Evolutionary conservation across 2,797 vertebrate genomes (phyloP).

Genomic region (Mus caroli): DNA sequence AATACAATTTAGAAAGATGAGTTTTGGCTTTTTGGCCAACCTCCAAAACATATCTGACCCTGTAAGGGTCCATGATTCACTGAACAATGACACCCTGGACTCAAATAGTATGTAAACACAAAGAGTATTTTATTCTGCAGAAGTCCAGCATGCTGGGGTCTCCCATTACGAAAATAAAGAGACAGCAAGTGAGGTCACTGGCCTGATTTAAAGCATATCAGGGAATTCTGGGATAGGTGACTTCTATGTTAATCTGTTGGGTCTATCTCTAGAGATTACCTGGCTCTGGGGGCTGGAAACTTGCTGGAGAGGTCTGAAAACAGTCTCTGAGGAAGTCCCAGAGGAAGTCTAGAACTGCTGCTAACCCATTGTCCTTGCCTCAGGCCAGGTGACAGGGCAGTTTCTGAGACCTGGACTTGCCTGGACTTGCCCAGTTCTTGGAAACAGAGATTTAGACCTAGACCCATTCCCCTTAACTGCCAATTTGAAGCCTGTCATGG

Average conservation of each 20-base stretch:
- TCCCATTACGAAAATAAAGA: neutral
- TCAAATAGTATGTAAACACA: neutral
- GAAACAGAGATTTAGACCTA: neutral
- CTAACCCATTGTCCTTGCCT: neutral
- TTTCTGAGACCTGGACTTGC: neutral
- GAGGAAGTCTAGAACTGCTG: neutral
- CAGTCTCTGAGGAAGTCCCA: neutral
- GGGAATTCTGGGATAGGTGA: neutral
- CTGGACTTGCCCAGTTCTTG: neutral
- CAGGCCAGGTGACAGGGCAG: neutral
- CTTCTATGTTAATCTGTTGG: neutral
- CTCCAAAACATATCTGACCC: constrained; percentile 9
- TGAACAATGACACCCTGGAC: neutral
- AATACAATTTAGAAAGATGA: constrained; percentile 56
- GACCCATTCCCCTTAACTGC: neutral
- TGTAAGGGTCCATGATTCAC: neutral
- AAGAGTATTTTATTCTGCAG: neutral
- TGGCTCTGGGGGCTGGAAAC: neutral
- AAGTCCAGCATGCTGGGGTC: neutral
- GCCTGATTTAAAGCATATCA: neutral
- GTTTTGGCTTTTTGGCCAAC: constrained; percentile 37
- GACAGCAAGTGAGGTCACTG: neutral
- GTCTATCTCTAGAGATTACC: too few species aligned
- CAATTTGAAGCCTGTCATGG: neutral
- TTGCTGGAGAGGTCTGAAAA: neutral